A percentile compares a stretch with the other conserved stretches of the same genome.
Conservation (phyloP, 1,140 invertebrate genomes). For the Pogonomyrmex californicus region DNA sequence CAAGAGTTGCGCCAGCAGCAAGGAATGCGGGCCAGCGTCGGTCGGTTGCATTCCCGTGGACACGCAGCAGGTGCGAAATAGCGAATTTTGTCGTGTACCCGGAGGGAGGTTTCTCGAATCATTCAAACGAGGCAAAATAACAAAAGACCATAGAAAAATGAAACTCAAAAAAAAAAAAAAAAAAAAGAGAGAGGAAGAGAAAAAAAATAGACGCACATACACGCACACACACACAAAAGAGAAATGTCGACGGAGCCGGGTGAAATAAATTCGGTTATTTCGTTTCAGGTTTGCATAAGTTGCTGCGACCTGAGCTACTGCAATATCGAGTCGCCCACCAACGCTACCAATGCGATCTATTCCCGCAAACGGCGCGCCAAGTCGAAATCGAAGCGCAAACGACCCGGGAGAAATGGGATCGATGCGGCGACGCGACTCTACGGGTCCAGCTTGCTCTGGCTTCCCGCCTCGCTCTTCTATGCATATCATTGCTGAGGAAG, state of each 20-base stretch:
- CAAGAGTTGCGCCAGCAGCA: conserved; percentile 89
- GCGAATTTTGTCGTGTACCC: conserved; percentile 80
- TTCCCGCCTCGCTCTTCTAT: conserved; percentile 81
- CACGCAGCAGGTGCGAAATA: conserved; percentile 88
- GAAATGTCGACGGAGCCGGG: conserved; percentile 13
- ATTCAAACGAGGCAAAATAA: conserved; percentile 28
- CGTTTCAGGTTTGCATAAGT: conserved; percentile 89
- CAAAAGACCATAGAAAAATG: background rate
- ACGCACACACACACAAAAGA: background rate
- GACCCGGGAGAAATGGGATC: conserved; percentile 80
- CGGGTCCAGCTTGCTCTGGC: conserved; percentile 76
- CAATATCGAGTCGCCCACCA: conserved; percentile 89
- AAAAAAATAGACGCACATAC: too few relatives aligned
- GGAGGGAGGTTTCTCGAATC: conserved; percentile 35
- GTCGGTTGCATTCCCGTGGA: conserved; percentile 90
- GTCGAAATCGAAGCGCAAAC: conserved; percentile 83
- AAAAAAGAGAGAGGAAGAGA: background rate
- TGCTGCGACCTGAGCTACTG: conserved; percentile 91
- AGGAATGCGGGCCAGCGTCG: conserved; percentile 88
- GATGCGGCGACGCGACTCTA: conserved; percentile 74
- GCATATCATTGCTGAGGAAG: conserved; percentile 85
- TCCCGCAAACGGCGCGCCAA: conserved; percentile 83
- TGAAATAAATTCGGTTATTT: conserved; percentile 84
- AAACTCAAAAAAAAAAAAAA: background rate
- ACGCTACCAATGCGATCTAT: conserved; percentile 88